Conservation (phyloP, 2,797 vertebrate species). For the Chloroceryle inda region DNA sequence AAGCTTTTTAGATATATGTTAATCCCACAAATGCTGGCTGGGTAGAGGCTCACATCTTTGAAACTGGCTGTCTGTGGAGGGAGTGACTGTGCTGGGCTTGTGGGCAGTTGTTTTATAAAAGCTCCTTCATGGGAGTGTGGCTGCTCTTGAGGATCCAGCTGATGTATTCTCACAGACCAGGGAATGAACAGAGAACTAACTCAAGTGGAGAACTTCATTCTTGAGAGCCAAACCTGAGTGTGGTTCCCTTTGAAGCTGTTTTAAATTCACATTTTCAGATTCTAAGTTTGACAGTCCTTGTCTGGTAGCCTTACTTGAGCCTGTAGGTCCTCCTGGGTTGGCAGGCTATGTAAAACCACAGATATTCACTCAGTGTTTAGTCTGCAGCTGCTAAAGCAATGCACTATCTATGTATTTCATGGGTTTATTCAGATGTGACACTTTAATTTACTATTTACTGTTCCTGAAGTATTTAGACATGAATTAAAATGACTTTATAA, state of each 20-base stretch:
- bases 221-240: background rate
- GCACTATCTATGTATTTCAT: background rate
- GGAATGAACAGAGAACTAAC: background rate
- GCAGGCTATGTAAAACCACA: background rate
- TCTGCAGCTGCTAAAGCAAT: background rate
- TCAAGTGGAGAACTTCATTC: background rate
- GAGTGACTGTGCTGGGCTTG: background rate
- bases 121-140: background rate
- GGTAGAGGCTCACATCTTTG: background rate
- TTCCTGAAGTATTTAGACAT: background rate
- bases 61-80: background rate
- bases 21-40: background rate
- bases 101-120: background rate
- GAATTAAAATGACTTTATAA: background rate
- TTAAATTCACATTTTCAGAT: background rate
- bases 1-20: background rate
- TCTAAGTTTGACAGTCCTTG: background rate
- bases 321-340: background rate
- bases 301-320: background rate
- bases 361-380: background rate
- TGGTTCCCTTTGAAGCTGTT: background rate
- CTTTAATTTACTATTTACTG: background rate
- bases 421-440: background rate
- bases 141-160: background rate
- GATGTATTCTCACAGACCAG: background rate